These are phyloP conservation scores for Halichoerus grypus DNA, from an alignment of 2,113 vertebrate species.

Conservation along the genomic window DNA sequence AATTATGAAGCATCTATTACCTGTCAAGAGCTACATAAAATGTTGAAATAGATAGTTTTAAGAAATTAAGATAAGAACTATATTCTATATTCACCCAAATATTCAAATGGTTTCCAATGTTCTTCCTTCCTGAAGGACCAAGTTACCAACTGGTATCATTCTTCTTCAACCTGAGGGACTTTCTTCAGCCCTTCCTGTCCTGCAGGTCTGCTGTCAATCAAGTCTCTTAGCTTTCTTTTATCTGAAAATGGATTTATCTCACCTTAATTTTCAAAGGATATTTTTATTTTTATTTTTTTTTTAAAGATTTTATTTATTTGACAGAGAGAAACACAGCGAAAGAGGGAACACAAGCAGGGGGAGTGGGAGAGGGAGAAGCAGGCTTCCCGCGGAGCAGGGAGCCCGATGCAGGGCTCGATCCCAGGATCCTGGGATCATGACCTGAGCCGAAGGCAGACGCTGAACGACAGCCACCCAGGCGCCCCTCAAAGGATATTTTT, in stretches of 20 bases:
- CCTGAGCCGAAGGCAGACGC: too few relatives aligned
- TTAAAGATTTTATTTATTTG: too few relatives aligned
- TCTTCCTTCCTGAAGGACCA: neutral
- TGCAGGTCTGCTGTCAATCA: neutral
- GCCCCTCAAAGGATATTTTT: neutral
- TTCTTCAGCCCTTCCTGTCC: neutral
- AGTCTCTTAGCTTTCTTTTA: conserved; percentile 3
- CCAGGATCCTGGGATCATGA: too few relatives aligned
- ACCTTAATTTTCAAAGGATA: neutral
- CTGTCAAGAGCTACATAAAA: neutral
- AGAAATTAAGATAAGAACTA: neutral
- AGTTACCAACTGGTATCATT: neutral
- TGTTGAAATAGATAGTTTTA: neutral
- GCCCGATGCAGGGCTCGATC: too few relatives aligned
- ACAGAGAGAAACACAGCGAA: too few relatives aligned
- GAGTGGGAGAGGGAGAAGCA: too few relatives aligned
- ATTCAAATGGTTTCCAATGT: neutral
- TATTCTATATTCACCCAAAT: neutral
- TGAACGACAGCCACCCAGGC: too few relatives aligned
- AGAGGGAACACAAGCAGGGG: too few relatives aligned
- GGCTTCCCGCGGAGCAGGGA: too few relatives aligned
- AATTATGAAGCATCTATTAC: neutral
- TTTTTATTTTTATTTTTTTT: neutral
- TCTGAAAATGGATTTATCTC: neutral
- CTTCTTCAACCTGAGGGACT: neutral